These are phyloP conservation scores for Etheostoma spectabile DNA, from an alignment of 2,113 vertebrate genomes.

Conservation along the genomic window DNA sequence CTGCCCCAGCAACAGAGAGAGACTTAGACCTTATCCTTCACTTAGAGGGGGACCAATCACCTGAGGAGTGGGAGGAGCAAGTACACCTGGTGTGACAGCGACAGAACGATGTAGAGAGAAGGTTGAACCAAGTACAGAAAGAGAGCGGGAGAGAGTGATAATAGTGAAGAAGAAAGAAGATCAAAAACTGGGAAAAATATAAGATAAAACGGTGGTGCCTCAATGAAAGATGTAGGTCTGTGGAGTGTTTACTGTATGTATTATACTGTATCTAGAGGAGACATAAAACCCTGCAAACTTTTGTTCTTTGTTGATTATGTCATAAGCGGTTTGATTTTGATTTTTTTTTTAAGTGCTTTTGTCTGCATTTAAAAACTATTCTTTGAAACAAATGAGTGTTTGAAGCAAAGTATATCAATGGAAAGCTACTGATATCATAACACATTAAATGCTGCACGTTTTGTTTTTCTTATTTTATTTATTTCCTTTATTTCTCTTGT, in stretches of 20 bases:
- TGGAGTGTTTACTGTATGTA: constrained; percentile 67
- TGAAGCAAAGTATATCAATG: constrained; percentile 43
- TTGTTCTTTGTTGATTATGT: constrained; percentile 62
- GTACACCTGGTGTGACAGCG: constrained; percentile 77
- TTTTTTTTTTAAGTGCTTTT: constrained; percentile 57
- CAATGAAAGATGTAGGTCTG: constrained; percentile 20
- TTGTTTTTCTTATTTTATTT: constrained; percentile 47
- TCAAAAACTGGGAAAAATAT: neutral
- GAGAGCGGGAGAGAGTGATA: neutral
- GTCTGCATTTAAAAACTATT: constrained; percentile 53
- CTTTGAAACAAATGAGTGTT: constrained; percentile 58
- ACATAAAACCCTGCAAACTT: constrained; percentile 34
- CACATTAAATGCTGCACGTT: constrained; percentile 58
- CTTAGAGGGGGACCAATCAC: constrained; percentile 64
- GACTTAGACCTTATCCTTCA: constrained; percentile 62
- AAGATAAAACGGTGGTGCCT: neutral
- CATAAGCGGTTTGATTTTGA: constrained; percentile 46
- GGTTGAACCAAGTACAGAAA: neutral
- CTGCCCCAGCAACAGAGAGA: constrained; percentile 48
- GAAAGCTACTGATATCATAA: constrained; percentile 73
- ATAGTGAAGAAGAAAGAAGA: neutral
- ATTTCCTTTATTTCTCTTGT: constrained; percentile 54
- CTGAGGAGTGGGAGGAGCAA: constrained; percentile 79
- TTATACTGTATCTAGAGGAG: constrained; percentile 72
- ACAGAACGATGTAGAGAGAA: constrained; percentile 6